Base-by-base conservation (phyloP, 2,888 invertebrate species). In the Prenolepis imparis region DNA sequence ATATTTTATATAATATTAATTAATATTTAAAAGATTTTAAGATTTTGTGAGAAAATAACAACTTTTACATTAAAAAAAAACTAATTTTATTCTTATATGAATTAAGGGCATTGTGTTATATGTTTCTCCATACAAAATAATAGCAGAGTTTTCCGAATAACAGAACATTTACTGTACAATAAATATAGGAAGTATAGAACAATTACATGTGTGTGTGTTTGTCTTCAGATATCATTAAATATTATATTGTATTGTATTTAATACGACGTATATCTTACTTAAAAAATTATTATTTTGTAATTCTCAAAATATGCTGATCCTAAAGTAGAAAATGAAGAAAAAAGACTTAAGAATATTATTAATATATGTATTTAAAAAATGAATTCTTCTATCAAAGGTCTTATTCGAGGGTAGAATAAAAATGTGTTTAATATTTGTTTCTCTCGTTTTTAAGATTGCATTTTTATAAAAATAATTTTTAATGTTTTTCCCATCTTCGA, bases 91-190 rank as follows among this genome's bases (percentile, higher is more conserved):
- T 41, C 1, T 28, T 24, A 3, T 28, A 36, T 18, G 1, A 24
- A 52, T 36, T 52, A 36, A 39, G 15, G 39, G 15, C 18, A 39
- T 36, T 70, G 8, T 18, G 48, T 52, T 52, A n/a, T 52, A 52
- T n/a, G 15, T 70, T 75, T 64, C 32, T 52, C 36, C 63, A 74
- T 28, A 44, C 73, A 74, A 44, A 48, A 63, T 28, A 12, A 39
- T 52, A 48, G 0, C 28, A 4, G n/a, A 28, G 28, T 28, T n/a
- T 24, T 77, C 4, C 63, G 44, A 21, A 11, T 78, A 78, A 28
- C 3, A 28, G 28, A 28, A 70, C 3, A 59, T 48, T 70, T 36
- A 72, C 28, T 74, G 32, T 66, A 74, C 24, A 61, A 81, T 57
- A 61, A 32, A 44, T 70, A 36, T 15, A 24, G 36, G 68, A 32